These are phyloP conservation scores for Bombus huntii DNA, from an alignment of 1,140 invertebrate species.

Conservation along the genomic window DNA sequence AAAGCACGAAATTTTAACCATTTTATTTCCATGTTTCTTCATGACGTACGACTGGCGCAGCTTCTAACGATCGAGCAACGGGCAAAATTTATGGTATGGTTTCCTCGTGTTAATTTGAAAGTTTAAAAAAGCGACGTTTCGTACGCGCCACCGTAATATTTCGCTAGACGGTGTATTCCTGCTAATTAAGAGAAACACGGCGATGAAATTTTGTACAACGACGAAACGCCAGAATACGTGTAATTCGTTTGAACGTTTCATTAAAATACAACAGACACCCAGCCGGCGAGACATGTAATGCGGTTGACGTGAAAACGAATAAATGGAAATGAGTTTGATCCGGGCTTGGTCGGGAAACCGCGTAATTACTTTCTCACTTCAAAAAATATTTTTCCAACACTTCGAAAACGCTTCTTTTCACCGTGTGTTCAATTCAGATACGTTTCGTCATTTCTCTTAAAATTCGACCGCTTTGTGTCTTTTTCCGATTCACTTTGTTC, in stretches of 20 bases:
- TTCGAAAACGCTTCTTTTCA: neutral
- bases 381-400: neutral
- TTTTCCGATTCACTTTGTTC: too few species aligned
- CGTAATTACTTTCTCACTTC: neutral
- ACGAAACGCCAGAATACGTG: neutral
- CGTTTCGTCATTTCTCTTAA: neutral
- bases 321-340: constrained; percentile 5
- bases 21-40: neutral
- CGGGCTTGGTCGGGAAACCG: neutral
- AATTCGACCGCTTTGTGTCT: too few species aligned
- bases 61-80: neutral
- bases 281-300: neutral
- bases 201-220: neutral
- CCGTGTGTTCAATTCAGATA: too few species aligned
- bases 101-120: neutral
- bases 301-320: neutral
- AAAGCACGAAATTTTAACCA: neutral
- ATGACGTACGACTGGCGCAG: neutral
- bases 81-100: neutral
- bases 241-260: neutral
- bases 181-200: neutral
- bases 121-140: neutral
- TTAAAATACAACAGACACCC: neutral
- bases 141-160: neutral
- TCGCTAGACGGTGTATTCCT: neutral